These are phyloP conservation scores for Ostrea denselamellosa DNA, from an alignment of 1,140 invertebrate species.

Conservation along the genomic window DNA sequence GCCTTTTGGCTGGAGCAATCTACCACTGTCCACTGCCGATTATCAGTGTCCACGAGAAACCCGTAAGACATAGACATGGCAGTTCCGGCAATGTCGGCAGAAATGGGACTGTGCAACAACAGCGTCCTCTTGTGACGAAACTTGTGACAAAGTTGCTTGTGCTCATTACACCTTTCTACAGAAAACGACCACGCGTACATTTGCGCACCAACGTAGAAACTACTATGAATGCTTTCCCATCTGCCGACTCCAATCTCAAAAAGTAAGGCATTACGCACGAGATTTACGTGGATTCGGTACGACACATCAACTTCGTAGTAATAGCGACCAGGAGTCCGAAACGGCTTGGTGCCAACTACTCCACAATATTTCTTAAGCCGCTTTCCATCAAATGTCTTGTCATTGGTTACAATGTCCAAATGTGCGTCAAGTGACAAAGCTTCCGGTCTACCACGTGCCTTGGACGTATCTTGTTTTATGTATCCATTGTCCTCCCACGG, in stretches of 20 bases:
- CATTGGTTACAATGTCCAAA: background rate
- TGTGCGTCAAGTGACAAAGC: background rate
- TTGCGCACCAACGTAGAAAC: conserved; percentile 62
- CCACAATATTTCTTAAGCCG: conserved; percentile 62
- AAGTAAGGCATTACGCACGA: conserved; percentile 61
- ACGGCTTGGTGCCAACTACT: conserved; percentile 55
- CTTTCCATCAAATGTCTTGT: conserved; percentile 44
- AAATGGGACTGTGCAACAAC: conserved; percentile 55
- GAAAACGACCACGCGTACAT: conserved; percentile 62
- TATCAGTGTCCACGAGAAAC: conserved; percentile 58
- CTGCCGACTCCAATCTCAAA: conserved; percentile 61
- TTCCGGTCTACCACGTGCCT: conserved; percentile 4
- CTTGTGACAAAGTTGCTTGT: conserved; percentile 63
- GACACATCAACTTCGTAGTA: conserved; percentile 61
- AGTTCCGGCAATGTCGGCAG: conserved; percentile 58
- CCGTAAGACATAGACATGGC: conserved; percentile 57
- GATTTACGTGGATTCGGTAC: conserved; percentile 59
- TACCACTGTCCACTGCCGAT: conserved; percentile 59
- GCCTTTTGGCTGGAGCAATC: conserved; percentile 54
- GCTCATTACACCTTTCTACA: conserved; percentile 59
- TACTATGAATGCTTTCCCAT: conserved; percentile 56
- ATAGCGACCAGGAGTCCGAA: conserved; percentile 53
- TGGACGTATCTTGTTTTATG: conserved; percentile 31
- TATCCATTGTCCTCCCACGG: conserved; percentile 43
- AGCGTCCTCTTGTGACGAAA: conserved; percentile 59